phyloP scores from a whole-genome alignment of 1,140 invertebrate species.

The Bombus turneri region DNA sequence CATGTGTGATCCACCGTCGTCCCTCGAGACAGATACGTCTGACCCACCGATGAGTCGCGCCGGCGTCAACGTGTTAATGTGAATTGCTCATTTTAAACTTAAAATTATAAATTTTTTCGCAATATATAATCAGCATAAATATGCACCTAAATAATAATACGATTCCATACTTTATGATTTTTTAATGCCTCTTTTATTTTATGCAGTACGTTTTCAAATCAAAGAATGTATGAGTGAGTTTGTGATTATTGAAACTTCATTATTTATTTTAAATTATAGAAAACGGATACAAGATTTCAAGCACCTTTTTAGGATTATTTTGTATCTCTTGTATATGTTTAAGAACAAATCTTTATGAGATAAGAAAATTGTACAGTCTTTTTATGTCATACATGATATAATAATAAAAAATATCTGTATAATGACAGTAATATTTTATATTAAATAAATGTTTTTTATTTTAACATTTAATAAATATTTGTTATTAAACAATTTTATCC shows the following conservation, averaged over 20 bases:
- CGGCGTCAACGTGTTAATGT: too few relatives aligned
- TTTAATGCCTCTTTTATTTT: not conserved
- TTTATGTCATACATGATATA: constrained; percentile 55
- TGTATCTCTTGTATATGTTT: constrained; percentile 63
- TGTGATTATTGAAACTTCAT: not conserved
- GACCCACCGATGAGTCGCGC: too few relatives aligned
- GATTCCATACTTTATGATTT: not conserved
- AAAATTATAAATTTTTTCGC: not conserved
- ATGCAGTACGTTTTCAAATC: not conserved
- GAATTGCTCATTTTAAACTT: not conserved
- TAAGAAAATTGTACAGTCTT: constrained; percentile 65
- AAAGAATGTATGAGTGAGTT: not conserved
- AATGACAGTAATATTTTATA: constrained; percentile 50
- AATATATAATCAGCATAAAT: not conserved
- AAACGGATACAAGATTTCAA: not conserved
- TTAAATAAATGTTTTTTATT: not conserved
- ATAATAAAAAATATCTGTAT: constrained; percentile 40
- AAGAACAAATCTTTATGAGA: constrained; percentile 32
- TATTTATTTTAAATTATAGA: not conserved
- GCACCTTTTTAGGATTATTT: constrained; percentile 15
- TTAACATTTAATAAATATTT: not conserved
- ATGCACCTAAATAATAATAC: not conserved
- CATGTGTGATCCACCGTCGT: too few relatives aligned
- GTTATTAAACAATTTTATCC: not conserved
- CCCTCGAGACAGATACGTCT: too few relatives aligned